Percentiles rank a stretch among this genome's conserved stretches.
These are phyloP conservation scores for Parnassius apollo DNA, from an alignment of 2,888 invertebrate species.

Conservation along the genomic window DNA sequence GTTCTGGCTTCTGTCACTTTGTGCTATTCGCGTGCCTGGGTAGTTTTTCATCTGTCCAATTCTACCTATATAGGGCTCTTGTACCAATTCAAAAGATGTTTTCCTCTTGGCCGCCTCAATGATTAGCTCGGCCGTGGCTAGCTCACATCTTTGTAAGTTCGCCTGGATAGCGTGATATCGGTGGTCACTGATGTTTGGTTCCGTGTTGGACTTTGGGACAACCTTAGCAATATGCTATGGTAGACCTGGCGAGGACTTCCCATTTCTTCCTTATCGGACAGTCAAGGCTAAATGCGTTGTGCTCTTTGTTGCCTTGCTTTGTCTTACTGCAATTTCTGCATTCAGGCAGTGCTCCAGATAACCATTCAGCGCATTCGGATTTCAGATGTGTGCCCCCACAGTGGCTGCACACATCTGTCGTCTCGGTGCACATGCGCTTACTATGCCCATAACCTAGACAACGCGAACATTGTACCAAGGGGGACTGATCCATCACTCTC, in stretches of 20 bases:
- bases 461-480: no score
- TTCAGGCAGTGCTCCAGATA: not conserved
- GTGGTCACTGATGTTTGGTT: not conserved
- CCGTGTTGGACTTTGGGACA: not conserved
- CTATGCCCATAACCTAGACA: no score
- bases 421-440: no score
- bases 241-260: constrained; percentile 24
- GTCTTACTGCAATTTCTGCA: not conserved
- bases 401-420: not conserved
- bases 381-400: not conserved
- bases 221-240: constrained; percentile 11
- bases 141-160: not conserved
- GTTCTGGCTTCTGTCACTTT: not conserved
- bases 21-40: constrained; percentile 12
- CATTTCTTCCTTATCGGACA: constrained; percentile 17
- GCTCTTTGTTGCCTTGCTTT: not conserved
- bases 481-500: no score
- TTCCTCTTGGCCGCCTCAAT: not conserved
- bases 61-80: constrained; percentile 25
- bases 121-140: not conserved
- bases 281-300: constrained; percentile 15
- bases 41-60: constrained; percentile 5
- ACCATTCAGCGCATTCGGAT: not conserved
- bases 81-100: constrained; percentile 11
- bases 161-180: not conserved